Conservation (phyloP, 2,888 invertebrate species). For the Erannis defoliaria region DNA sequence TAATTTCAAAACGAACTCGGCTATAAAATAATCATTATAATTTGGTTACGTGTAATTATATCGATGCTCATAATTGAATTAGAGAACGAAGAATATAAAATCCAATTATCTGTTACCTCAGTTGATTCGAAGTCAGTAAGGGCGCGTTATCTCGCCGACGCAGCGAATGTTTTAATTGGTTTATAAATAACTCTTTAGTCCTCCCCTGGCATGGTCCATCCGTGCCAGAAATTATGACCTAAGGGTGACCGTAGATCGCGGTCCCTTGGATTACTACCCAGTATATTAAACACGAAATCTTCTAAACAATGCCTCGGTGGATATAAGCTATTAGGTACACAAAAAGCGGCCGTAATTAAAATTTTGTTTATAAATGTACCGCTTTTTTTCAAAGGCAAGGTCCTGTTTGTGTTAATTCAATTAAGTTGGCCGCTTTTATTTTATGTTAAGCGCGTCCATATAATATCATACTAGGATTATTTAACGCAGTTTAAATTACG, state of each 20-base stretch:
- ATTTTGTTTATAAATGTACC: slow-evolving; percentile 46
- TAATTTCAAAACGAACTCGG: slow-evolving; percentile 10
- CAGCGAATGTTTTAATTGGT: slow-evolving; percentile 82
- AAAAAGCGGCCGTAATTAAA: slow-evolving; percentile 58
- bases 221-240: slow-evolving; percentile 71
- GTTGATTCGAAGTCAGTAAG: slow-evolving; percentile 24
- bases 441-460: slow-evolving; percentile 31
- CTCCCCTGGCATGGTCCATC: slow-evolving; percentile 59
- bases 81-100: slow-evolving; percentile 34
- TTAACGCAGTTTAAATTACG: slow-evolving; percentile 25
- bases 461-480: slow-evolving; percentile 21
- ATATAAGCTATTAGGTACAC: slow-evolving; percentile 54
- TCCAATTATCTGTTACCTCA: slow-evolving; percentile 37
- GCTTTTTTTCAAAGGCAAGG: slow-evolving; percentile 42
- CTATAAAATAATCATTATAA: slow-evolving; percentile 25
- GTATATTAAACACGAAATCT: slow-evolving; percentile 66
- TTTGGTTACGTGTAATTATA: slow-evolving; percentile 17
- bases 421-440: slow-evolving; percentile 29
- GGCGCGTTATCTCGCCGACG: slow-evolving; percentile 62
- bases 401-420: slow-evolving; percentile 36
- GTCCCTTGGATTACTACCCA: slow-evolving; percentile 54
- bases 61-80: slow-evolving; percentile 31
- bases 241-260: slow-evolving; percentile 54
- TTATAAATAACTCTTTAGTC: slow-evolving; percentile 83
- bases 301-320: slow-evolving; percentile 62